phyloP scores from a whole-genome alignment of 2,888 invertebrate species.

The Octodonta nipae region DNA sequence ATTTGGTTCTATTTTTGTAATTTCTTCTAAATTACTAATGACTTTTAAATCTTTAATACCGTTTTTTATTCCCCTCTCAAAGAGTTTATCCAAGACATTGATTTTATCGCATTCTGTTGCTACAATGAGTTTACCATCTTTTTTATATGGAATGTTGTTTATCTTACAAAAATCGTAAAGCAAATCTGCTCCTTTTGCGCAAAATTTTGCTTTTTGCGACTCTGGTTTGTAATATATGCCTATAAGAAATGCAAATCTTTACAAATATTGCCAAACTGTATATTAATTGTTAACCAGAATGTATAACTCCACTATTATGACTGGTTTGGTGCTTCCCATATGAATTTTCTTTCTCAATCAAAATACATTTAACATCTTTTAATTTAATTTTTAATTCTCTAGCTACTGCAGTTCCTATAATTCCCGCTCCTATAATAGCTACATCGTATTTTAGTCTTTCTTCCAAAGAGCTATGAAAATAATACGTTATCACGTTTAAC shows the following conservation, averaged over 20 bases:
- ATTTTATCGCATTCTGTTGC: conserved; percentile 60
- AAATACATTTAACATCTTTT: conserved; percentile 61
- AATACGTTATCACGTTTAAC: too few species aligned
- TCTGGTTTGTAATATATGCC: conserved; percentile 82
- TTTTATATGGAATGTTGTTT: conserved; percentile 72
- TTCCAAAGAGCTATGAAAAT: too few species aligned
- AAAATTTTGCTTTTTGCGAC: conserved; percentile 72
- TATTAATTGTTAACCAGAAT: conserved; percentile 50
- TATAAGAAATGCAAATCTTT: conserved; percentile 27
- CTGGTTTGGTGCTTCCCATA: conserved; percentile 84
- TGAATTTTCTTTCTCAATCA: conserved; percentile 75
- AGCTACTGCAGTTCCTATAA: conserved; percentile 88
- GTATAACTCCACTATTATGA: conserved; percentile 91
- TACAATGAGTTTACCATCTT: conserved; percentile 84
- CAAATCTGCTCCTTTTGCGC: conserved; percentile 66
- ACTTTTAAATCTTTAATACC: conserved; percentile 36
- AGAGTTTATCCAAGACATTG: conserved; percentile 51
- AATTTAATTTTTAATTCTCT: conserved; percentile 64
- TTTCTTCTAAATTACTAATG: conserved; percentile 33
- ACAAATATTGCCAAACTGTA: background rate
- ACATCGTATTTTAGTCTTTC: conserved; percentile 50
- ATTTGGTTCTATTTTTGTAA: conserved; percentile 16
- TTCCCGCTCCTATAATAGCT: conserved; percentile 85
- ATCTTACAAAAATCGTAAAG: conserved; percentile 71
- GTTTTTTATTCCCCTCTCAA: conserved; percentile 44